Evolutionary conservation across 2,797 vertebrate genomes (phyloP).

Genomic region (Mus spretus): DNA sequence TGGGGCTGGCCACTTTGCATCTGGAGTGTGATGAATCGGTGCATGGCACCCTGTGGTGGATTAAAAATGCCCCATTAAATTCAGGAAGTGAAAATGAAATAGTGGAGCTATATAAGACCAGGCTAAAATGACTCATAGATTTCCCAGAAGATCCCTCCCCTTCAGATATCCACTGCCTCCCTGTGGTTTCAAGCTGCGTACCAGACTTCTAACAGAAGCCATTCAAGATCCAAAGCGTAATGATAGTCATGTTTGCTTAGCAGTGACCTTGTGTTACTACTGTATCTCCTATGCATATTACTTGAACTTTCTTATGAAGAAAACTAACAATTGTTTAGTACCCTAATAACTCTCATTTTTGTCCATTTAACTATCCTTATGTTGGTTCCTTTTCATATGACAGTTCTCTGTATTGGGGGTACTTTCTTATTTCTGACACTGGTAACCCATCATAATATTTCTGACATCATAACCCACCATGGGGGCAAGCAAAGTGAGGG

Average conservation of each 20-base stretch:
- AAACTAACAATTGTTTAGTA: not conserved
- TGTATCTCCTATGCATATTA: not conserved
- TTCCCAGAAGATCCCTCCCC: no score
- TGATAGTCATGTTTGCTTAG: not conserved
- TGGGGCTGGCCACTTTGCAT: not conserved
- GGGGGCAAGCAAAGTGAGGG: no score
- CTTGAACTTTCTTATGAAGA: not conserved
- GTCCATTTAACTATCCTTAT: not conserved
- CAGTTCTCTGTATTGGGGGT: not conserved
- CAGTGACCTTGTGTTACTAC: not conserved
- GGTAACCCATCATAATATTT: not conserved
- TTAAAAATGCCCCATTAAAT: not conserved
- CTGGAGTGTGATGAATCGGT: not conserved
- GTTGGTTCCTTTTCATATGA: not conserved
- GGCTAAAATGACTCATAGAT: not conserved
- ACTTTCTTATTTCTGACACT: not conserved
- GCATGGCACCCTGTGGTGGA: not conserved
- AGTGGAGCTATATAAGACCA: no score
- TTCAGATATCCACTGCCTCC: not conserved
- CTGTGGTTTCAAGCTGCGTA: not conserved
- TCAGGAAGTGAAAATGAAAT: not conserved
- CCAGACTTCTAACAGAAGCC: not conserved
- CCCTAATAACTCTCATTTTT: not conserved
- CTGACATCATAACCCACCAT: no score
- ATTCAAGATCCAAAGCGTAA: not conserved